Base-by-base conservation (phyloP, 2,888 invertebrate genomes). In the Drosophila anomalipes region DNA sequence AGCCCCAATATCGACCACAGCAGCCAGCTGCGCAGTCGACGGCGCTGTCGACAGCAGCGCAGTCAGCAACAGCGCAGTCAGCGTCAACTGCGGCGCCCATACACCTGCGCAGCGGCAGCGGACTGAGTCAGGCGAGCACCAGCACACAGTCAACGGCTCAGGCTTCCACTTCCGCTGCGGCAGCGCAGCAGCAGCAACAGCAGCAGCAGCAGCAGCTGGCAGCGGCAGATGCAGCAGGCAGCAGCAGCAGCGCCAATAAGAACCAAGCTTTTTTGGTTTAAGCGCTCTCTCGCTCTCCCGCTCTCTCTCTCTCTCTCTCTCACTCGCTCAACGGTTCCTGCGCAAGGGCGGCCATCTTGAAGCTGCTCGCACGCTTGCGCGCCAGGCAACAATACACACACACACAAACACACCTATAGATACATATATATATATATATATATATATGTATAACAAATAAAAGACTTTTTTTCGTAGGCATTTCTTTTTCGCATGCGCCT, bases 261-360 rank as follows among this genome's bases (percentile, higher is more conserved):
- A 82, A 89, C 71, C 93, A 93, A 86, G 92, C 93, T 69, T 93
- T 93, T 85, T 90, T 93, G 82, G 93, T 93, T 70, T 93, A 92
- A 79, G 74, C 76, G 32, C 57, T 64, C 69, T 41, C 65, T 30
- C 32, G 9, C 19, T 3, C 54, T 41, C 60, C 28, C 62, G 61
- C 63, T n/a, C 22, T 56, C 73, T 39, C 59, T 28, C 72, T 47
- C 57, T 33, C 60, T 44, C 62, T 51, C 65, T 41, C 22, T 37
- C 47, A 64, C 68, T 65, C 62, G 62, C 72, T 58, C 73, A 67
- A 74, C 68, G 73, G 83, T 81, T 84, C 82, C 80, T 86, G 74
- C 82, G 82, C 80, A 86, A 67, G 77, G 58, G 88, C 86, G 88
- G 86, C 86, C 89, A 86, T 86, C 86, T 85, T 89, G 86, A 72